Evolutionary conservation across 2,113 vertebrate species (phyloP).

Genomic region (Amblyornis subalaris): DNA sequence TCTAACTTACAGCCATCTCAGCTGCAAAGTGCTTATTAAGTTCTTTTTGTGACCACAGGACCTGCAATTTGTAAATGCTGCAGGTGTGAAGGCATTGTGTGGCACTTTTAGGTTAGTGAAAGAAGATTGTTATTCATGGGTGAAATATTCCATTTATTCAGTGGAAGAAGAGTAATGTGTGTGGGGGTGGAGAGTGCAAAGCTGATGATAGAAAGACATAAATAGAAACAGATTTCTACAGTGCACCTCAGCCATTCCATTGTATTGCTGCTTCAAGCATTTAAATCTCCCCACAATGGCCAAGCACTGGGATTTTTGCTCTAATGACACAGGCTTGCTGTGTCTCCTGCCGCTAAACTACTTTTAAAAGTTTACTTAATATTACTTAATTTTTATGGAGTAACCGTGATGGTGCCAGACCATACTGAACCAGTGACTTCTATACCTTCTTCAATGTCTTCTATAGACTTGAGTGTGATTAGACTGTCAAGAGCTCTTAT

Average conservation of each 20-base stretch:
- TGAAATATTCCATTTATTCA: conserved; percentile 72
- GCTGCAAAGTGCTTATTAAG: conserved; percentile 70
- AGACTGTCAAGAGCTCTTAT: not conserved
- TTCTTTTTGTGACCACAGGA: conserved; percentile 53
- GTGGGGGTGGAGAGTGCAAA: not conserved
- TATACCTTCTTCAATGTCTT: not conserved
- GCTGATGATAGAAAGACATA: conserved; percentile 42
- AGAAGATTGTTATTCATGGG: conserved; percentile 71
- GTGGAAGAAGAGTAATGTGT: conserved; percentile 23
- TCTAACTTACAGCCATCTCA: conserved; percentile 61
- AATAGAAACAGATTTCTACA: conserved; percentile 58
- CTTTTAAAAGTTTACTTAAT: not conserved
- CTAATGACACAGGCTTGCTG: not conserved
- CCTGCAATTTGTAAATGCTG: conserved; percentile 61
- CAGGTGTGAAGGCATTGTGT: conserved; percentile 69
- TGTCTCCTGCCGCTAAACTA: not conserved
- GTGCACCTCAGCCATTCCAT: conserved; percentile 54
- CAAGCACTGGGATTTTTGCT: not conserved
- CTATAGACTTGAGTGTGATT: not conserved
- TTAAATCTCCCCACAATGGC: conserved; percentile 28
- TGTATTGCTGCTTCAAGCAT: not conserved
- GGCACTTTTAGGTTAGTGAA: conserved; percentile 52
- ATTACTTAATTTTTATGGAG: not conserved
- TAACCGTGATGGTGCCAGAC: not conserved
- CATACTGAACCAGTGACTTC: not conserved